These are phyloP conservation scores for Ictidomys tridecemlineatus DNA, from an alignment of 2,113 vertebrate genomes.

Conservation along the genomic window DNA sequence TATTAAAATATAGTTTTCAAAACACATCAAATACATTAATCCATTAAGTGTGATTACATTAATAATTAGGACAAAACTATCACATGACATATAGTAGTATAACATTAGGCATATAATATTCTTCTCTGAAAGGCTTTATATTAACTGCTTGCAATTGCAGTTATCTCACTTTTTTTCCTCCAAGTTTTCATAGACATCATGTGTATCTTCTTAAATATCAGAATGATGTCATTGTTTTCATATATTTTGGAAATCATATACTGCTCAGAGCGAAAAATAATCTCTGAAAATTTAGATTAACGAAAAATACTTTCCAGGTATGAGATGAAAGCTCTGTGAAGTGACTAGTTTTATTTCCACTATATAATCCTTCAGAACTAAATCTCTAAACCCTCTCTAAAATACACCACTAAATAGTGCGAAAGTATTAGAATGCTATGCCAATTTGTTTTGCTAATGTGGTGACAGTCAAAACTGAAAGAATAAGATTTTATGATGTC, in stretches of 20 bases:
- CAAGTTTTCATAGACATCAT: not conserved
- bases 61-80: not conserved
- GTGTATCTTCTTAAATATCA: conserved; percentile 7
- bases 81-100: not conserved
- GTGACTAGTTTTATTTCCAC: conserved; percentile 78
- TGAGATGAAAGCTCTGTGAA: conserved; percentile 67
- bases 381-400: conserved; percentile 61
- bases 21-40: not conserved
- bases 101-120: not conserved
- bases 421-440: conserved; percentile 39
- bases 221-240: conserved; percentile 46
- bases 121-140: conserved; percentile 40
- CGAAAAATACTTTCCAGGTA: conserved; percentile 5
- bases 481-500: conserved; percentile 19
- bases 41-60: not conserved
- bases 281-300: conserved; percentile 65
- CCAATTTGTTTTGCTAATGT: conserved; percentile 34
- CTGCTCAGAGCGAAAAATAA: conserved; percentile 67
- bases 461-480: conserved; percentile 36
- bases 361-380: conserved; percentile 69
- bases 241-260: conserved; percentile 34
- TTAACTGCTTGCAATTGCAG: conserved; percentile 26
- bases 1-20: not conserved
- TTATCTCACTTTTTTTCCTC: conserved; percentile 58
- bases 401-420: conserved; percentile 63